Conservation (phyloP, 2,113 vertebrate genomes). For the Rhinogobius similis region DNA sequence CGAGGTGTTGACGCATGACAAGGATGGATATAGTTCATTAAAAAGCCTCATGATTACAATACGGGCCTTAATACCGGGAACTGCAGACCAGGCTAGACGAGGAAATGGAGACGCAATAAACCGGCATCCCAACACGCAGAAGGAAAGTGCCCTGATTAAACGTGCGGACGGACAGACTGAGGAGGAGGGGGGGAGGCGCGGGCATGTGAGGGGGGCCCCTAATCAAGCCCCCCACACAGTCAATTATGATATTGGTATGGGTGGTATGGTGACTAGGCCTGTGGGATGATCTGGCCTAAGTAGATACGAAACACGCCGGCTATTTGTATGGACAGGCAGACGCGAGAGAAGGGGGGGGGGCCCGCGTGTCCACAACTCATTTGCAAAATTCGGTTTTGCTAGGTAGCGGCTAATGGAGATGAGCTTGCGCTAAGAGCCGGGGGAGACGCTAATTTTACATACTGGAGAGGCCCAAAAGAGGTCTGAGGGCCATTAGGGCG, state of each 20-base stretch:
- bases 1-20: conserved; percentile 46
- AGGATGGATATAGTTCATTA: conserved; percentile 76
- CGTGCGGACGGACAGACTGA: neutral
- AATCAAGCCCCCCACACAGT: conserved; percentile 79
- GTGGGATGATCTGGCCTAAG: conserved; percentile 68
- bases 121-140: conserved; percentile 66
- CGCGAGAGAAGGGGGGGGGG: conserved; percentile 44
- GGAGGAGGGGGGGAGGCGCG: conserved; percentile 53
- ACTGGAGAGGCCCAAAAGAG: conserved; percentile 55
- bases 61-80: conserved; percentile 67
- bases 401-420: conserved; percentile 71
- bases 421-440: conserved; percentile 72
- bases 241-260: conserved; percentile 81
- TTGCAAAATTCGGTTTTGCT: conserved; percentile 75
- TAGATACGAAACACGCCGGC: conserved; percentile 52
- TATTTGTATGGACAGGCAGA: conserved; percentile 64
- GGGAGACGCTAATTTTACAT: conserved; percentile 73
- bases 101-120: conserved; percentile 78
- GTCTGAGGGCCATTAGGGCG: conserved; percentile 20
- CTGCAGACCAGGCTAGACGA: conserved; percentile 78
- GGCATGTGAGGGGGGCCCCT: conserved; percentile 57
- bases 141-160: conserved; percentile 62
- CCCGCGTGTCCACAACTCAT: conserved; percentile 72
- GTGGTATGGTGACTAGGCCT: conserved; percentile 75
- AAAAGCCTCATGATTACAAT: conserved; percentile 68